A percentile compares a stretch with the other conserved stretches of the same genome.
phyloP scores from a whole-genome alignment of 2,888 invertebrate species.

The Idaea dimidiata region DNA sequence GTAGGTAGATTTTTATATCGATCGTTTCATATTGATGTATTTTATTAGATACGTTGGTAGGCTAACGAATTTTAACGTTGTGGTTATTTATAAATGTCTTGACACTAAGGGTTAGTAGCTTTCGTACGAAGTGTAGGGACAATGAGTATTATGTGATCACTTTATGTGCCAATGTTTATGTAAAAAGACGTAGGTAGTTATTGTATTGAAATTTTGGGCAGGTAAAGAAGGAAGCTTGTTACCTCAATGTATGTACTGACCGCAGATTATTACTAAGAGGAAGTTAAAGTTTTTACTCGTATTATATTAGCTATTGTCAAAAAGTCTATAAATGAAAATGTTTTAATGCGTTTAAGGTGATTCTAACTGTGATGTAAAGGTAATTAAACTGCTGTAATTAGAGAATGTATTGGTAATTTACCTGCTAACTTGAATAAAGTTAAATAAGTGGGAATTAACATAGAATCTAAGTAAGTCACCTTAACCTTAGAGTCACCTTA shows the following conservation, averaged over 20 bases:
- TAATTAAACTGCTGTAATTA: too few species aligned
- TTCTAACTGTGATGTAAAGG: too few species aligned
- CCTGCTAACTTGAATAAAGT: too few species aligned
- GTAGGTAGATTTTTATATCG: slow-evolving; percentile 73
- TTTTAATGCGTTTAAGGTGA: too few species aligned
- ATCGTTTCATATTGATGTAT: slow-evolving; percentile 52
- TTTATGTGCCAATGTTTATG: slow-evolving; percentile 72
- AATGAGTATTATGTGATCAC: slow-evolving; percentile 70
- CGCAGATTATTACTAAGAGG: not conserved
- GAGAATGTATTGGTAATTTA: too few species aligned
- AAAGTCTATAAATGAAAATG: too few species aligned
- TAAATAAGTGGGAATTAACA: too few species aligned
- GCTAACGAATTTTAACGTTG: not conserved
- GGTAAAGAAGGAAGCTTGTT: slow-evolving; percentile 40
- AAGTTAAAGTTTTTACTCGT: too few species aligned
- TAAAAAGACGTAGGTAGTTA: slow-evolving; percentile 55
- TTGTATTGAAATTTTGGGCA: slow-evolving; percentile 34
- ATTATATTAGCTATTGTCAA: not conserved
- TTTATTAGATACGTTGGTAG: not conserved
- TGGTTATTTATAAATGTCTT: slow-evolving; percentile 15
- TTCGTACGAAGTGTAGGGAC: slow-evolving; percentile 45
- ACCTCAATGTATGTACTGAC: slow-evolving; percentile 19
- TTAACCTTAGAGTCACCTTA: too few species aligned
- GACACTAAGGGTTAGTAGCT: slow-evolving; percentile 47
- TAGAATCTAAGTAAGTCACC: too few species aligned